A percentile compares a stretch with the other conserved stretches of the same genome.
Evolutionary conservation across 2,888 invertebrate species (phyloP).

Genomic region (Griposia aprilina): DNA sequence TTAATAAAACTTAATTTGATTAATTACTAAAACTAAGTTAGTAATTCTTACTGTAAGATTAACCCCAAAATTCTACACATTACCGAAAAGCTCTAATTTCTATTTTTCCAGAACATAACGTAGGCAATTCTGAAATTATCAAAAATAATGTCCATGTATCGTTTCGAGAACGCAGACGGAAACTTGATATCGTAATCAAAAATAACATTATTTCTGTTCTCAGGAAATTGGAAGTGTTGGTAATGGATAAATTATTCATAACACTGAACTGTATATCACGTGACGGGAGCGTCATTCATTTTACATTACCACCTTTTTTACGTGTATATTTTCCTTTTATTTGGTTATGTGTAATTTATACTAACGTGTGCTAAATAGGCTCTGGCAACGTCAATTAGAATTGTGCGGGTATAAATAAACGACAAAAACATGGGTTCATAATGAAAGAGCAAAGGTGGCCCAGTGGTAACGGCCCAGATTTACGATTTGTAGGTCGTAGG

Average conservation of each 20-base stretch:
- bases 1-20: not conserved
- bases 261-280: constrained; percentile 64
- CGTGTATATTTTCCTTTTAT: constrained; percentile 8
- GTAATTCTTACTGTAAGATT: not conserved
- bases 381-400: not conserved
- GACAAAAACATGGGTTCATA: rapidly evolving
- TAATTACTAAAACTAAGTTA: not conserved
- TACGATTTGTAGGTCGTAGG: not conserved
- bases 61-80: not conserved
- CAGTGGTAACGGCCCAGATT: not conserved
- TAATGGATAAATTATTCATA: constrained; percentile 80
- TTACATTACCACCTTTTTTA: constrained; percentile 49
- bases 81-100: not conserved
- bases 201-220: constrained; percentile 70
- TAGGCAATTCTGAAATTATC: not conserved
- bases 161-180: constrained; percentile 24
- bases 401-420: not conserved
- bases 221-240: constrained; percentile 79
- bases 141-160: constrained; percentile 15
- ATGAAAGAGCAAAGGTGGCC: not conserved
- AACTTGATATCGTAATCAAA: constrained; percentile 69
- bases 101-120: not conserved
- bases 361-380: constrained; percentile 8
- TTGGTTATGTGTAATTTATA: not conserved
- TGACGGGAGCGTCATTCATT: constrained; percentile 60